phyloP scores from a whole-genome alignment of 1,140 invertebrate species.

The Ips nitidus region DNA sequence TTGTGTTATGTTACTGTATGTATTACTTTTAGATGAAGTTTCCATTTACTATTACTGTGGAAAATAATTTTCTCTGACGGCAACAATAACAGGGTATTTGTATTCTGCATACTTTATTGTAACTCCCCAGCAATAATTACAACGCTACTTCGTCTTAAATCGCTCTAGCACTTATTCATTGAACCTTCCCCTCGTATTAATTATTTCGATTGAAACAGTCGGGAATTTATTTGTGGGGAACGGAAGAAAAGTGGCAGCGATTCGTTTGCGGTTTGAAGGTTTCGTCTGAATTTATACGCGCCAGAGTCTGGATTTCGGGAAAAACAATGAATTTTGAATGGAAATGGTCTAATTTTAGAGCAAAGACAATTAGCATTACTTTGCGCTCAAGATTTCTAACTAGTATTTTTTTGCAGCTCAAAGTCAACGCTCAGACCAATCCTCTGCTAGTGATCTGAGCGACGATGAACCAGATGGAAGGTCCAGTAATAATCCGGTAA shows the following conservation, averaged over 20 bases:
- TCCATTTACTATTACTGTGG: no score
- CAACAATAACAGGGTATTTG: no score
- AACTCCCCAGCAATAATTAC: no score
- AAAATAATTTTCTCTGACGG: no score
- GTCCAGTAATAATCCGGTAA: not conserved
- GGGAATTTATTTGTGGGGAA: conserved; percentile 13
- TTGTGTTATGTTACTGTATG: no score
- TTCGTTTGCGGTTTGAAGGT: conserved; percentile 9
- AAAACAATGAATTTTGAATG: conserved; percentile 4
- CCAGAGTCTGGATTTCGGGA: conserved; percentile 1
- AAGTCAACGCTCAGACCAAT: not conserved
- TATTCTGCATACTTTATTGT: no score
- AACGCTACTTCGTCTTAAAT: not conserved
- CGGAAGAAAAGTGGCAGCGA: conserved; percentile 18
- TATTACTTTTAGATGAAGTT: no score
- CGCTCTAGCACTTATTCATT: not conserved
- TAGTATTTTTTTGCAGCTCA: not conserved
- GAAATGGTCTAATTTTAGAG: conserved; percentile 11
- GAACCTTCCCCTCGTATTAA: not conserved
- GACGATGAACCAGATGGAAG: not conserved
- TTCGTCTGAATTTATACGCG: conserved; percentile 18
- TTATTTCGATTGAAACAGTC: conserved; percentile 5
- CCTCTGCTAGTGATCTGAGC: not conserved
- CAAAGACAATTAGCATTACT: conserved; percentile 6
- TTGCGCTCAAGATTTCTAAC: not conserved